Conservation (phyloP, 1,140 invertebrate species). For the Drosophila guanche region DNA sequence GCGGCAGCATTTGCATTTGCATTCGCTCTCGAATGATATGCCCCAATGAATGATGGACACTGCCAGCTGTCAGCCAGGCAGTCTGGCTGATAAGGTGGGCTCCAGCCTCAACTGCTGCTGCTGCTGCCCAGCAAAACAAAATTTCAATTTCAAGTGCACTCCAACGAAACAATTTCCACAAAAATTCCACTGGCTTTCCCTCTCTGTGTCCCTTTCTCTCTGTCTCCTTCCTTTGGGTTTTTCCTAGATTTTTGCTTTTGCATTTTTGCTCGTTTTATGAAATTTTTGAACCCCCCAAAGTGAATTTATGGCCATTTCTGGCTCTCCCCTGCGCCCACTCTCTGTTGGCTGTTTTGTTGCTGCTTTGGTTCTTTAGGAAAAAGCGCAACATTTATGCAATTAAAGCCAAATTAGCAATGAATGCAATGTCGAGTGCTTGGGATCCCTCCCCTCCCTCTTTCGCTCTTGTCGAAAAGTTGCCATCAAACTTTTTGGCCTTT, state of each 20-base stretch:
- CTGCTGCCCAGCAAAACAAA: constrained; percentile 33
- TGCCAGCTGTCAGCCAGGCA: constrained; percentile 45
- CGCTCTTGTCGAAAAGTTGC: constrained; percentile 60
- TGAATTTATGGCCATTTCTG: constrained; percentile 65
- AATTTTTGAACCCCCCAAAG: constrained; percentile 34
- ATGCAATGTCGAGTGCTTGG: constrained; percentile 77
- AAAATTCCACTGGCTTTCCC: constrained; percentile 52
- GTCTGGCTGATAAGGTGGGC: constrained; percentile 61
- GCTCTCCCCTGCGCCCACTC: not conserved
- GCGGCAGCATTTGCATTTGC: not conserved
- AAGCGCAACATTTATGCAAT: constrained; percentile 81
- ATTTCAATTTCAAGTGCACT: constrained; percentile 80
- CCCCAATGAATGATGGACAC: no score
- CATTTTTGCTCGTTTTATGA: constrained; percentile 41
- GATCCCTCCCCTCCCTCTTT: constrained; percentile 14
- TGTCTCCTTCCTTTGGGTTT: not conserved
- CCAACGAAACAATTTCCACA: constrained; percentile 64
- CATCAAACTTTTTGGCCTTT: constrained; percentile 80
- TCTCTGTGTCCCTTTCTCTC: constrained; percentile 11
- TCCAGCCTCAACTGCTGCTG: constrained; percentile 24
- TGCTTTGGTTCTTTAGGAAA: constrained; percentile 56
- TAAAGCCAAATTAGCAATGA: constrained; percentile 82
- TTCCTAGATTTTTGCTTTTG: not conserved
- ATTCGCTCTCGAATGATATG: no score
- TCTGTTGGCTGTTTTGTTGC: constrained; percentile 38